Conservation (phyloP, 2,113 vertebrate species). For the Hydropotes inermis region DNA sequence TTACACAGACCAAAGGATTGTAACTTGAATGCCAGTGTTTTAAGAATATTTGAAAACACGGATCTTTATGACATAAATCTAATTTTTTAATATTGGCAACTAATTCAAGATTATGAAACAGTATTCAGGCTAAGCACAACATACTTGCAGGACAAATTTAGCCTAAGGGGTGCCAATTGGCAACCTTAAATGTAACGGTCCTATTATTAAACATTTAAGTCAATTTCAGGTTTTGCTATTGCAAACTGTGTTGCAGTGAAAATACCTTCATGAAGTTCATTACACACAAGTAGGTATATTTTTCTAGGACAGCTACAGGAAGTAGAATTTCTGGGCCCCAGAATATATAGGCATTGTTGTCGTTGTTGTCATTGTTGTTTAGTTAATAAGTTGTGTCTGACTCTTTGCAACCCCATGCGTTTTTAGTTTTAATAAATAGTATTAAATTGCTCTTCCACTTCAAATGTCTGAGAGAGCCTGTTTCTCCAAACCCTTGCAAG, state of each 20-base stretch:
- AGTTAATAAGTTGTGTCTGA: neutral
- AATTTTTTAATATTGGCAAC: neutral
- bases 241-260: neutral
- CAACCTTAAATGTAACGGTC: neutral
- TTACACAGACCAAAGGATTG: neutral
- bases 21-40: neutral
- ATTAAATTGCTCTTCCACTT: neutral
- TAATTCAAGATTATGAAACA: neutral
- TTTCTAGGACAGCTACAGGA: neutral
- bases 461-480: neutral
- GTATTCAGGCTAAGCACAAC: neutral
- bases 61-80: neutral
- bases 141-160: neutral
- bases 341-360: neutral
- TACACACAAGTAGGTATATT: neutral
- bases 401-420: neutral
- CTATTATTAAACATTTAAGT: neutral
- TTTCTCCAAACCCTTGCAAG: neutral
- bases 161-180: neutral
- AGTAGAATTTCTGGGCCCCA: neutral
- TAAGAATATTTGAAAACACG: neutral
- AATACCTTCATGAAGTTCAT: neutral
- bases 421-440: neutral
- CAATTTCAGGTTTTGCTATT: neutral
- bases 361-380: neutral